Percentiles rank a stretch among this genome's conserved stretches.
These are phyloP conservation scores for Aplodontia rufa DNA, from an alignment of 2,113 vertebrate species.

Conservation along the genomic window DNA sequence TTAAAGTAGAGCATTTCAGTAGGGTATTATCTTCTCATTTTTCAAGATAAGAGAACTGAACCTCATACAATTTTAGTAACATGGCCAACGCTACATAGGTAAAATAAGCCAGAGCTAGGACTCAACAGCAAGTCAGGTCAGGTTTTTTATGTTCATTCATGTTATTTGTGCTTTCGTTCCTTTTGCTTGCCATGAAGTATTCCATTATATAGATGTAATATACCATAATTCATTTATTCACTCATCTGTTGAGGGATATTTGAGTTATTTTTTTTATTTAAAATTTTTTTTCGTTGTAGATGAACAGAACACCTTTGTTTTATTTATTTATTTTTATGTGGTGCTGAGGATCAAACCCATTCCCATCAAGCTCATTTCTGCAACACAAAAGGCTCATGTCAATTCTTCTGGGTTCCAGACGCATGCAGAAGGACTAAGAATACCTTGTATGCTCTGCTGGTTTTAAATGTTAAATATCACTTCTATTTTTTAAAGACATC, in stretches of 20 bases:
- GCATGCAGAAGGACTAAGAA: neutral
- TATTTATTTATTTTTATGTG: no score
- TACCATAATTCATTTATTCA: no score
- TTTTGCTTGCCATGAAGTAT: no score
- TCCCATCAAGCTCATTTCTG: neutral
- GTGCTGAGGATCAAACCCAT: no score
- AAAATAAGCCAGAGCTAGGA: neutral
- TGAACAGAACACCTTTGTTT: no score
- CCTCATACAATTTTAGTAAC: neutral
- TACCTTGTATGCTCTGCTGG: neutral
- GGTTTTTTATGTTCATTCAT: no score
- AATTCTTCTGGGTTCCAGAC: neutral
- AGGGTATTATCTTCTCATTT: conserved; percentile 1
- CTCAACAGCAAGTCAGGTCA: neutral
- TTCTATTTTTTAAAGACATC: neutral
- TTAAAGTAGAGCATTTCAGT: conserved; percentile 20
- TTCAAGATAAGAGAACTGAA: neutral
- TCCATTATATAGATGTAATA: no score
- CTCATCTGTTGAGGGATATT: no score
- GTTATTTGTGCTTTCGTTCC: no score
- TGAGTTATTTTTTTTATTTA: no score
- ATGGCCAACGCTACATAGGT: neutral
- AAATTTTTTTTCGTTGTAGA: no score
- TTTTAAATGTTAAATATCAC: neutral
- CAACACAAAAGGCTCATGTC: neutral